These are phyloP conservation scores for Thymelicus sylvestris DNA, from an alignment of 2,888 invertebrate species.

Conservation along the genomic window DNA sequence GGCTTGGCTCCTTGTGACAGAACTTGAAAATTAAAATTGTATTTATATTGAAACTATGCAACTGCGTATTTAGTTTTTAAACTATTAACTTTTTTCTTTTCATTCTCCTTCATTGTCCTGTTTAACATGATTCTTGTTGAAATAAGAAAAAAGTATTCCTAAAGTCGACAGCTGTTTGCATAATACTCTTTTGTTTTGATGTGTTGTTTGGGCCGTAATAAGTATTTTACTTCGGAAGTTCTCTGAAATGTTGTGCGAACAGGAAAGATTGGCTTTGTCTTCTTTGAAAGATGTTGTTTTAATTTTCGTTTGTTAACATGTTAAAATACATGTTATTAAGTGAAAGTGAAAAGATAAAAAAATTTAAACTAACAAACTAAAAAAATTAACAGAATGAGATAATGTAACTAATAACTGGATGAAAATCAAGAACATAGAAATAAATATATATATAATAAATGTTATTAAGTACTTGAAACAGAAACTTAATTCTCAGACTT, in stretches of 20 bases:
- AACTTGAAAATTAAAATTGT: no score
- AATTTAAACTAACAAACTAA: no score
- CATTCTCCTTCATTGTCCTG: not conserved
- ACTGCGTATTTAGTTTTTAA: no score
- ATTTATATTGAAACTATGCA: no score
- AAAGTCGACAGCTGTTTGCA: not conserved
- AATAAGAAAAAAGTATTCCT: constrained; percentile 3
- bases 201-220: not conserved
- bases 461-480: not conserved
- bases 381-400: no score
- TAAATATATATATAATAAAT: no score
- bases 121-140: not conserved
- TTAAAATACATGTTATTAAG: no score
- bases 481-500: constrained; percentile 13
- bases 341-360: no score
- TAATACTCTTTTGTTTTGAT: constrained; percentile 4
- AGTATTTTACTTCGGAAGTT: not conserved
- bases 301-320: no score
- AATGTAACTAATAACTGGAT: no score
- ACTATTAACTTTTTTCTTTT: not conserved
- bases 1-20: no score
- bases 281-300: not conserved
- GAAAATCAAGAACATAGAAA: no score
- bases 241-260: not conserved
- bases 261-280: not conserved